These are phyloP conservation scores for Drosophila pectinifera DNA, from an alignment of 1,140 invertebrate genomes.

Conservation along the genomic window DNA sequence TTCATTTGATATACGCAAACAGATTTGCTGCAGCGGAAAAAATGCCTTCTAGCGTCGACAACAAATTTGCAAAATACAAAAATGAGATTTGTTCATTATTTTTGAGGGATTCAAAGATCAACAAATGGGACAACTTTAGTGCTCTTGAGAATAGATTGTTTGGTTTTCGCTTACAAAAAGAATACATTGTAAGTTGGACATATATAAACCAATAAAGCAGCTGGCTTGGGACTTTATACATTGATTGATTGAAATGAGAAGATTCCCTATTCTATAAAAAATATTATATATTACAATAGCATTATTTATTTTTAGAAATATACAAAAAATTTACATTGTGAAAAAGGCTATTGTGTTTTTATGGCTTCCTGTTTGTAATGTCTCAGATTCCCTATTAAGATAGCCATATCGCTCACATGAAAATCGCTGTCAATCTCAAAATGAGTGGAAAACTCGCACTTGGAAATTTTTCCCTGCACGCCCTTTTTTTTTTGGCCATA, in stretches of 20 bases:
- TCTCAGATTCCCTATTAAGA: slow-evolving; percentile 24
- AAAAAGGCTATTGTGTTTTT: neutral
- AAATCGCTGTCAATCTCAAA: slow-evolving; percentile 37
- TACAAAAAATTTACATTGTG: neutral
- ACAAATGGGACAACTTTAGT: slow-evolving; percentile 13
- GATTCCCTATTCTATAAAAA: no score
- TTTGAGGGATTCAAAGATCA: slow-evolving; percentile 40
- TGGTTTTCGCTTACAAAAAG: neutral
- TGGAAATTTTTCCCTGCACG: neutral
- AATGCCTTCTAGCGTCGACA: slow-evolving; percentile 10
- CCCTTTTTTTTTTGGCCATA: neutral
- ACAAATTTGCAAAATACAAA: slow-evolving; percentile 35
- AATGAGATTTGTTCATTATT: slow-evolving; percentile 15
- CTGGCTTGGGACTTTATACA: no score
- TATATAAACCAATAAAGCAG: neutral
- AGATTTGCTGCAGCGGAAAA: slow-evolving; percentile 37
- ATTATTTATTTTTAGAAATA: neutral
- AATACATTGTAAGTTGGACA: slow-evolving; percentile 12
- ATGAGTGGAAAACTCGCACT: slow-evolving; percentile 18
- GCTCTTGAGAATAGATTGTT: slow-evolving; percentile 18
- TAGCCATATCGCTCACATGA: slow-evolving; percentile 9
- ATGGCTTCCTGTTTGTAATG: slow-evolving; percentile 24
- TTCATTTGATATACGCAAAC: slow-evolving; percentile 55
- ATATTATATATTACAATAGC: no score
- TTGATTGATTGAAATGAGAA: no score